These are phyloP conservation scores for Halcyon badia DNA, from an alignment of 2,797 vertebrate species.

Conservation along the genomic window DNA sequence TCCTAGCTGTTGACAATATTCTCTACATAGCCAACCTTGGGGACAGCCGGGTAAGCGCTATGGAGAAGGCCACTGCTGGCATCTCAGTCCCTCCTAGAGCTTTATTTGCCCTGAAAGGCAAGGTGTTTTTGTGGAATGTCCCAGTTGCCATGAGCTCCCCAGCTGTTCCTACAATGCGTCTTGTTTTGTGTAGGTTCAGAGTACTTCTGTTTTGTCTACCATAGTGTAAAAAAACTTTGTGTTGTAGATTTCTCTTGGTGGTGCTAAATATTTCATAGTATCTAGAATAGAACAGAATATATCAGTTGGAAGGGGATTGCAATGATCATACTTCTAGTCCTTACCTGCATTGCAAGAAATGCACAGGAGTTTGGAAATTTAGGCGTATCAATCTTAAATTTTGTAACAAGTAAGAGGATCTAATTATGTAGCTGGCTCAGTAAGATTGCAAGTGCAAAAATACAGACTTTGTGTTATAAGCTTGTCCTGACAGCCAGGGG, in stretches of 20 bases:
- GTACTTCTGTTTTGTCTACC: not conserved
- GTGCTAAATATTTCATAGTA: not conserved
- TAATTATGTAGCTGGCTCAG: no score
- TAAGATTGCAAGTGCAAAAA: no score
- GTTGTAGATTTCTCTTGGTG: not conserved
- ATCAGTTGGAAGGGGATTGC: not conserved
- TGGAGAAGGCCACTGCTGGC: not conserved
- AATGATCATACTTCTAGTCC: no score
- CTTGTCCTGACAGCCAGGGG: no score
- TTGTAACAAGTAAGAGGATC: no score
- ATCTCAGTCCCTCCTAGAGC: fast-evolving
- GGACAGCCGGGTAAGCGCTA: slow-evolving; percentile 90
- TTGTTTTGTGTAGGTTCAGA: not conserved
- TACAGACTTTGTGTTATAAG: no score
- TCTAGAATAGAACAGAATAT: not conserved
- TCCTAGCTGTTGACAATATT: slow-evolving; percentile 89
- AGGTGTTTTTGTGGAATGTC: not conserved
- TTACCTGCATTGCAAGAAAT: no score
- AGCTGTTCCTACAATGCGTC: not conserved
- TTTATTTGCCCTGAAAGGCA: fast-evolving
- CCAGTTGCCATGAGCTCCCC: not conserved
- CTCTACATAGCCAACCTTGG: slow-evolving; percentile 95
- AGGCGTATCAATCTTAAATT: no score
- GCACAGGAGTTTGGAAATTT: no score
- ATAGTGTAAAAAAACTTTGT: not conserved